Conservation (phyloP, 2,113 vertebrate species). For the Psittacula cyanocephala region DNA sequence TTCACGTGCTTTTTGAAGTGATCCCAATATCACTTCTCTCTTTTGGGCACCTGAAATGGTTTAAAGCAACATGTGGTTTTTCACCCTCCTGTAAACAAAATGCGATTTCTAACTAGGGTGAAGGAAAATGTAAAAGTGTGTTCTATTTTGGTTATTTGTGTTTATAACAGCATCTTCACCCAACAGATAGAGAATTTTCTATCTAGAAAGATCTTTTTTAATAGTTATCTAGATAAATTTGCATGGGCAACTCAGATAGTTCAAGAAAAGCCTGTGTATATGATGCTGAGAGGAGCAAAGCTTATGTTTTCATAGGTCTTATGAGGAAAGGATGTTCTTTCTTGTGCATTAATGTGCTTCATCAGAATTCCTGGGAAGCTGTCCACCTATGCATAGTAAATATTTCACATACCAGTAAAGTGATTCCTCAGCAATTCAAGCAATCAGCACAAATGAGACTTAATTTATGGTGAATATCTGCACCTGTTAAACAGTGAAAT, state of each 20-base stretch:
- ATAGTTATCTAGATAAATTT: background rate
- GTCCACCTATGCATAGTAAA: conserved; percentile 21
- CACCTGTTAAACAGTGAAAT: conserved; percentile 32
- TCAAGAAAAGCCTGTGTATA: background rate
- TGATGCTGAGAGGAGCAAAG: background rate
- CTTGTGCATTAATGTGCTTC: background rate
- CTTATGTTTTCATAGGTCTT: background rate
- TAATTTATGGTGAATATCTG: conserved; percentile 29
- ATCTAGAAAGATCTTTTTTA: background rate
- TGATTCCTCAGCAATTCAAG: conserved; percentile 27
- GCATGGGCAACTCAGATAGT: background rate
- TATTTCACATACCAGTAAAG: conserved; percentile 23
- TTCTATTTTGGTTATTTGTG: background rate
- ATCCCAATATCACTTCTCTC: background rate
- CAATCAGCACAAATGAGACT: conserved; percentile 12
- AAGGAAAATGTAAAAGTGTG: background rate
- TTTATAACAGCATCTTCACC: background rate
- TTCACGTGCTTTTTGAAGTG: background rate
- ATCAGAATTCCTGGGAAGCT: conserved; percentile 12
- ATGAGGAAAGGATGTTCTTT: background rate
- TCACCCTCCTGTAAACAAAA: background rate
- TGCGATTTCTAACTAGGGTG: background rate
- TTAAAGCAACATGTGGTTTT: conserved; percentile 4
- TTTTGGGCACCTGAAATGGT: conserved; percentile 4
- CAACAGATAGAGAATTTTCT: background rate